Base-by-base conservation (phyloP, 1,140 invertebrate species). In the Neodiprion virginianus region DNA sequence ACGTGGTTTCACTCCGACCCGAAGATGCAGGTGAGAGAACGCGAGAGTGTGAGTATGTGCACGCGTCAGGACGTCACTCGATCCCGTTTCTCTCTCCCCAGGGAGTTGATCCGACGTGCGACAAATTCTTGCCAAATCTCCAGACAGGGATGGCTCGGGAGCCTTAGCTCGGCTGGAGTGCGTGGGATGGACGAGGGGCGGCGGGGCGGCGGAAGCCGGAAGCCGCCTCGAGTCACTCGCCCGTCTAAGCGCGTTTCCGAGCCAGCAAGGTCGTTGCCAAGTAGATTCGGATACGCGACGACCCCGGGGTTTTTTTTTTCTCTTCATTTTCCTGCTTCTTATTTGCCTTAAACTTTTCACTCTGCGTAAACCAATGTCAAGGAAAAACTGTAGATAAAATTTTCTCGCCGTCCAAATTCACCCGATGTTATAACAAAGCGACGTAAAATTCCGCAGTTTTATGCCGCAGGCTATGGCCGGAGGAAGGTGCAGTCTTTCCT, bases 91-190 rank as follows among this genome's bases (percentile, higher is more conserved):
- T 17, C 53, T 8, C 53, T 17, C 53, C 53, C 53, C 53, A 11
- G 53, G 53, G 53, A 61, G 11, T 61, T 61, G 53, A 61, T 61
- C 53, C 53, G 53, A 61, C 53, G 53, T 61, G 53, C 53, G 53
- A 61, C 53, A 61, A 61, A 61, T 61, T 61, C 53, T 61, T 61
- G 53, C 53, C 53, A 61, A 61, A 61, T 61, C 53, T 61, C 53
- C 53, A 61, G 53, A 61, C 53, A 61, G 53, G 53, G 11, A 61
- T 17, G 53, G 53, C 53, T 61, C 53, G 53, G 53, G 53, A 61
- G 53, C 53, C 53, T 61, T 61, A 61, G 53, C 53, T 61, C n/a
- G 11, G 11, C n/a, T 14, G 11, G 53, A 61, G 11, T 40, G 28
- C 28, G 53, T 7, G 5, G 28, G 28, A 3, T 40, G 11, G 53